Evolutionary conservation across 35 echinoderm and acorn worm species (phyloP).

Genomic region (Holothuria glaberrima): DNA sequence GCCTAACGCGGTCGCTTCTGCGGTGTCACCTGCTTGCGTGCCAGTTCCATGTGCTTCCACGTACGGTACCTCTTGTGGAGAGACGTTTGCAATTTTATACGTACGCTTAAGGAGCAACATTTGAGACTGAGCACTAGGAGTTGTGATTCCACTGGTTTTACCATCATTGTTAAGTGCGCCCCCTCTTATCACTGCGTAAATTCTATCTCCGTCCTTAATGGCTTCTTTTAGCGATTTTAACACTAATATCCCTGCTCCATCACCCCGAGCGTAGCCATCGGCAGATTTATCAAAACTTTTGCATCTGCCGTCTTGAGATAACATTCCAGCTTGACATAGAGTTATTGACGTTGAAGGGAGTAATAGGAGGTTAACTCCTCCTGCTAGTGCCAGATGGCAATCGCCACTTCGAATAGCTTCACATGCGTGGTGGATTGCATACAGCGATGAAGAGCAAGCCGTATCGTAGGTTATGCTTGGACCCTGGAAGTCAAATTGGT

Average conservation of each 20-base stretch:
- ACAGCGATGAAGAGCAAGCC: conserved; percentile 46
- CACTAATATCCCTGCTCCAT: conserved; percentile 68
- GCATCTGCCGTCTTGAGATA: conserved; percentile 55
- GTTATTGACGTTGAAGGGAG: conserved; percentile 16
- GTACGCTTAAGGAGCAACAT: conserved; percentile 1
- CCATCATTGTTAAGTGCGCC: conserved; percentile 65
- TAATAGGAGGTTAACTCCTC: conserved; percentile 68
- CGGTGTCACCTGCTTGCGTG: conserved; percentile 44
- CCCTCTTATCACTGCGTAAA: conserved; percentile 59
- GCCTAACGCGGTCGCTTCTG: conserved; percentile 56
- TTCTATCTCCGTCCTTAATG: conserved; percentile 50
- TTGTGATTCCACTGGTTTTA: conserved; percentile 43
- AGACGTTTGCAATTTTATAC: conserved; percentile 32
- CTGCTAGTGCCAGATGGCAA: conserved; percentile 67
- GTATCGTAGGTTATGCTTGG: conserved; percentile 30
- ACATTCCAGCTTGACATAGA: conserved; percentile 65
- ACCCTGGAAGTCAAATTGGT: conserved; percentile 52
- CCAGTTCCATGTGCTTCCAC: conserved; percentile 66
- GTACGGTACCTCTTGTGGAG: conserved; percentile 46
- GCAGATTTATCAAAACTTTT: conserved; percentile 65
- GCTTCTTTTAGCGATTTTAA: conserved; percentile 16
- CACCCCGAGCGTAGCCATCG: conserved; percentile 50
- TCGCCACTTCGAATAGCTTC: conserved; percentile 29
- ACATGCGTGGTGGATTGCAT: conserved; percentile 42
- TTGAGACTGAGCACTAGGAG: conserved; percentile 48